Conservation (phyloP, 2,888 invertebrate species). For the Rhaphigaster nebulosa region DNA sequence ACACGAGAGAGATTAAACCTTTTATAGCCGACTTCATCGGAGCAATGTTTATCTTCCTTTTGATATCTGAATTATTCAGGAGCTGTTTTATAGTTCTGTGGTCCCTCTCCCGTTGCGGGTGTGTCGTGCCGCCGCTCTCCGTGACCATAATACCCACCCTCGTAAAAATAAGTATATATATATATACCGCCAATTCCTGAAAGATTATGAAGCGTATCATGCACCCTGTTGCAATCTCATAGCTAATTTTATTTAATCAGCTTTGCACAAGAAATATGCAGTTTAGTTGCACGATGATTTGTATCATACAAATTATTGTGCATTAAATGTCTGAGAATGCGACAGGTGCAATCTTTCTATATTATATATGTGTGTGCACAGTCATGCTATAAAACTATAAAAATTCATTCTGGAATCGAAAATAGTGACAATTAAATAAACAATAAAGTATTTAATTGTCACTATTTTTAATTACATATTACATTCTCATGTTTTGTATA, state of each 20-base stretch:
- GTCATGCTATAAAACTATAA: no score
- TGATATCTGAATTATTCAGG: constrained; percentile 22
- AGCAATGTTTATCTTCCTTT: constrained; percentile 14
- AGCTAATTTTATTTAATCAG: not conserved
- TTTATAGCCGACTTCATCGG: not conserved
- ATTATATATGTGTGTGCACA: not conserved
- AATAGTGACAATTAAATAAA: no score
- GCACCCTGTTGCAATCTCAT: not conserved
- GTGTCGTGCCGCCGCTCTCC: not conserved
- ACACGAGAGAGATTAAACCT: constrained; percentile 26
- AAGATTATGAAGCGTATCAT: not conserved
- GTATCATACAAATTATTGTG: not conserved
- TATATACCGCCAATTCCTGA: not conserved
- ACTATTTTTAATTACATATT: no score
- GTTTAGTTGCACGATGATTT: not conserved
- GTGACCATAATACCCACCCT: not conserved
- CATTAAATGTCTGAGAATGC: not conserved
- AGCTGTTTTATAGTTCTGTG: not conserved
- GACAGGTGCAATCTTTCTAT: not conserved
- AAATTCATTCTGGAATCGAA: no score
- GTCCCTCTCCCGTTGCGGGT: not conserved
- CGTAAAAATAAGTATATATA: constrained; percentile 6
- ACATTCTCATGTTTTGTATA: no score
- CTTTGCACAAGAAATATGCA: not conserved
- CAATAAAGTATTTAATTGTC: no score